Conservation (phyloP, 2,888 invertebrate genomes). For the Mythimna pallens region DNA sequence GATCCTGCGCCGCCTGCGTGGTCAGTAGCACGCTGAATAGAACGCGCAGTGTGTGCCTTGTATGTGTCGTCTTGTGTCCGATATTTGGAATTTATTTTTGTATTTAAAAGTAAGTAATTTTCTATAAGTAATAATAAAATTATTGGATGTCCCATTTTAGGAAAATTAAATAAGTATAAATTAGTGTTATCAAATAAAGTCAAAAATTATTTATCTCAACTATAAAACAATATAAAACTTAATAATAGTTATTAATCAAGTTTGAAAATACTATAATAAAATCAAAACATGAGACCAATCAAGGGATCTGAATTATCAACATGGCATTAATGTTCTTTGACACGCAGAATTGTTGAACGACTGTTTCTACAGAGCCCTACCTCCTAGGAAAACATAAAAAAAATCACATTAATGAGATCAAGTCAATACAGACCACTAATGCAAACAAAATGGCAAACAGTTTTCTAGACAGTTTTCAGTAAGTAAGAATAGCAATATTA, state of each 20-base stretch:
- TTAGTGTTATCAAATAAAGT: neutral
- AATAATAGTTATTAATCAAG: neutral
- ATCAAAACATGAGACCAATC: neutral
- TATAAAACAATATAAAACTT: too few species aligned
- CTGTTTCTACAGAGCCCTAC: too few species aligned
- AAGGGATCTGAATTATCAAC: neutral
- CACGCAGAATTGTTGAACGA: neutral
- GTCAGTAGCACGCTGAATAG: slow-evolving; percentile 51
- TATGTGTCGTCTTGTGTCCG: slow-evolving; percentile 54
- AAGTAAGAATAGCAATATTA: too few species aligned
- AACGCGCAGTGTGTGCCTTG: slow-evolving; percentile 59
- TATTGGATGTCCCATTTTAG: neutral
- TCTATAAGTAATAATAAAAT: too few species aligned
- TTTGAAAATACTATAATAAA: neutral
- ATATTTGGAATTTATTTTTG: slow-evolving; percentile 16
- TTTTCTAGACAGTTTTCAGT: too few species aligned
- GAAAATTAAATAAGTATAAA: neutral
- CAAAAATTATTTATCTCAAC: neutral
- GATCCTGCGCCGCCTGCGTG: slow-evolving; percentile 60
- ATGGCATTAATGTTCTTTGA: neutral
- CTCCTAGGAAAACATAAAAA: neutral
- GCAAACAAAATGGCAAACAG: too few species aligned
- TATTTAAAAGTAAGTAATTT: slow-evolving; percentile 43
- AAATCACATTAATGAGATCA: neutral
- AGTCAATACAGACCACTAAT: too few species aligned